phyloP scores from a whole-genome alignment of 2,888 invertebrate genomes.

The Didymodactylos carnosus region DNA sequence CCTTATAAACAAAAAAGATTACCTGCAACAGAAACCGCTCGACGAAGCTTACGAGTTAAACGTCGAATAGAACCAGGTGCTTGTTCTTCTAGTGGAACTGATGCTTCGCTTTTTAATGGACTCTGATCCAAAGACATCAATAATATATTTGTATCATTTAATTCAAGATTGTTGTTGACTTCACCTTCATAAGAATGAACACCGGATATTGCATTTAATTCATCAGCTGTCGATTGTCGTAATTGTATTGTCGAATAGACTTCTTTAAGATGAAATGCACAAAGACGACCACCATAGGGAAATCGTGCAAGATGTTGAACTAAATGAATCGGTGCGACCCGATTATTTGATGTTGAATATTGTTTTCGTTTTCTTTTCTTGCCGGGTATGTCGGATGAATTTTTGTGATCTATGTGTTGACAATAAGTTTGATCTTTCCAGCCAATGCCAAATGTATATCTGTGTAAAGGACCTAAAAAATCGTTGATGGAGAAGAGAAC shows the following conservation, averaged over 20 bases:
- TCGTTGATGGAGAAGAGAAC: not conserved
- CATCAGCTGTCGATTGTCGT: not conserved
- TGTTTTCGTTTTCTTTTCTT: not conserved
- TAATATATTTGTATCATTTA: not conserved
- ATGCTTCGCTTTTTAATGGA: not conserved
- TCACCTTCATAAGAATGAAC: not conserved
- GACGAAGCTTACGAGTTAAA: not conserved
- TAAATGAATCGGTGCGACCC: not conserved
- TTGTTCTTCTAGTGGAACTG: not conserved
- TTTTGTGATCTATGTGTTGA: not conserved
- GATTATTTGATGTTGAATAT: not conserved
- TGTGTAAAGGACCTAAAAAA: not conserved
- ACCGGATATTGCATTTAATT: not conserved
- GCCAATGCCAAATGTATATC: not conserved
- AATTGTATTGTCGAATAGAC: not conserved
- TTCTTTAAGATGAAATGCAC: not conserved
- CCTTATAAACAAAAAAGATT: not conserved
- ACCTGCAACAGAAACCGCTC: not conserved
- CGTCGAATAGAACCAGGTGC: not conserved
- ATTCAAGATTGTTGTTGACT: not conserved
- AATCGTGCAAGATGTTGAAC: not conserved
- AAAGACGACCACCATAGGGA: not conserved
- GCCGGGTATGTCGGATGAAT: not conserved
- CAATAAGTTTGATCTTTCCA: not conserved
- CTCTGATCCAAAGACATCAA: not conserved